A percentile compares a stretch with the other conserved stretches of the same genome.
Conservation (phyloP, 2,888 invertebrate genomes). For the Cremastinae sp. region DNA sequence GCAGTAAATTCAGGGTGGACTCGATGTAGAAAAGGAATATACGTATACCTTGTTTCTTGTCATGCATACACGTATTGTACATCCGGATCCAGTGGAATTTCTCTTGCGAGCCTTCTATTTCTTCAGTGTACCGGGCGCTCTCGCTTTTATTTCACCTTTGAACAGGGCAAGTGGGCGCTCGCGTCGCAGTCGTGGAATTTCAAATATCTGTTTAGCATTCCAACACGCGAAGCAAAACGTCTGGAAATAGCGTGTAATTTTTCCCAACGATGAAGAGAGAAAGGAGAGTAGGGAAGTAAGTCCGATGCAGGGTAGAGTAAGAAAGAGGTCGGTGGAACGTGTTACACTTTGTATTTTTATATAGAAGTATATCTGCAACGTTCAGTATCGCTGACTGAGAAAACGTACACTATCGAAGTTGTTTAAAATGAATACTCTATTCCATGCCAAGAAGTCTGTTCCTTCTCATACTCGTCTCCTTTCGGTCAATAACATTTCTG, state of each 20-base stretch:
- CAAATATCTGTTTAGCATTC: constrained; percentile 75
- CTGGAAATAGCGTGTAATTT: constrained; percentile 53
- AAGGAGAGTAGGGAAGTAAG: constrained; percentile 10
- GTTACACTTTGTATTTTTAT: constrained; percentile 60
- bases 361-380: constrained; percentile 57
- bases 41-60: constrained; percentile 21
- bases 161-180: constrained; percentile 8
- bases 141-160: constrained; percentile 50
- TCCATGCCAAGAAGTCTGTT: constrained; percentile 36
- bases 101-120: constrained; percentile 36
- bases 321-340: constrained; percentile 60
- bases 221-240: constrained; percentile 51
- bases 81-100: constrained; percentile 15
- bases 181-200: constrained; percentile 70
- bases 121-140: constrained; percentile 25
- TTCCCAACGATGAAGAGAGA: constrained; percentile 27
- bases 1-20: too few species aligned
- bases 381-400: constrained; percentile 68
- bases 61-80: constrained; percentile 2
- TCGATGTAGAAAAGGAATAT: neutral
- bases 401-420: constrained; percentile 69
- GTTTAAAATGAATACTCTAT: constrained; percentile 17
- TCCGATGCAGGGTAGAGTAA: neutral
- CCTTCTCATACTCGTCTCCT: constrained; percentile 47
- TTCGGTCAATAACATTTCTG: constrained; percentile 67